Percentiles rank a stretch among this genome's conserved stretches.
Conservation (phyloP, 2,113 vertebrate genomes). For the Nycticorax nycticorax region DNA sequence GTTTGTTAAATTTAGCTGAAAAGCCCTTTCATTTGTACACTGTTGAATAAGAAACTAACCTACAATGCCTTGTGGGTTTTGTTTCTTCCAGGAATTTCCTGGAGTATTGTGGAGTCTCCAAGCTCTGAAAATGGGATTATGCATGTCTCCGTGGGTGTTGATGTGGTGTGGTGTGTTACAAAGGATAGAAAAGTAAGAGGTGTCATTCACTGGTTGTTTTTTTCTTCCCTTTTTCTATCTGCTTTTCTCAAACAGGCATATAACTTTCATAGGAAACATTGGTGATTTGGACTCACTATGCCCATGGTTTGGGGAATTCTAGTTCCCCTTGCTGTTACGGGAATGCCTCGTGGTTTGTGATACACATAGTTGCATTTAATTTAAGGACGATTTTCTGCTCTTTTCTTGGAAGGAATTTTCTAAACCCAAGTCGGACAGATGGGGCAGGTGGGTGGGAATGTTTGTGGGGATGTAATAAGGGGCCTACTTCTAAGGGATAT, state of each 20-base stretch:
- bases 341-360: not conserved
- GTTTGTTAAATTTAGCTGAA: not conserved
- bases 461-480: not conserved
- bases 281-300: not conserved
- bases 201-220: not conserved
- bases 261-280: not conserved
- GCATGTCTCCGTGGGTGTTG: conserved; percentile 87
- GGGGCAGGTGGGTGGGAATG: not conserved
- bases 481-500: not conserved
- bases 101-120: conserved; percentile 90
- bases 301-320: not conserved
- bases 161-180: conserved; percentile 93
- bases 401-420: not conserved
- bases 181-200: conserved; percentile 91
- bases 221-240: not conserved
- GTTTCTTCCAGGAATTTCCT: conserved; percentile 76
- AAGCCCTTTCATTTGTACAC: not conserved
- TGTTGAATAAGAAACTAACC: not conserved
- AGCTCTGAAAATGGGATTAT: conserved; percentile 84
- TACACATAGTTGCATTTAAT: not conserved
- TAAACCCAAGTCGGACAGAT: not conserved
- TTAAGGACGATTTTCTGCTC: not conserved
- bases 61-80: not conserved
- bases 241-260: not conserved
- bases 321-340: not conserved